Evolutionary conservation across 2,888 invertebrate species (phyloP).

Genomic region (Timema cristinae): DNA sequence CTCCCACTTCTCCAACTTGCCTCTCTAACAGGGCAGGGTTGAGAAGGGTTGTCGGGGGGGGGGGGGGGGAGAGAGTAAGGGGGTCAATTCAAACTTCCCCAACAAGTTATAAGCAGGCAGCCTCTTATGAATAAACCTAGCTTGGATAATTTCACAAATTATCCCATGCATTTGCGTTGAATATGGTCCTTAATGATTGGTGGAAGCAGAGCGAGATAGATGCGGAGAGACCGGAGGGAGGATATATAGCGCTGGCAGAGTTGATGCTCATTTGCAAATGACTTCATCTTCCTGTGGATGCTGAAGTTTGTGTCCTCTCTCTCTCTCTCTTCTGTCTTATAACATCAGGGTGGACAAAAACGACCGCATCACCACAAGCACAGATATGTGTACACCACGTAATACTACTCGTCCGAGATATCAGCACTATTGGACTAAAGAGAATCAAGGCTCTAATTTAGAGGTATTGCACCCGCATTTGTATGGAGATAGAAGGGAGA

Average conservation of each 20-base stretch:
- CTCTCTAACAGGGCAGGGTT: too few species aligned
- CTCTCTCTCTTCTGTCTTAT: slow-evolving; percentile 20
- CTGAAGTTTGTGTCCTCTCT: slow-evolving; percentile 17
- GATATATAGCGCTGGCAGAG: background rate
- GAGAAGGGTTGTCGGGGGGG: too few species aligned
- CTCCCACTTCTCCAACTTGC: too few species aligned
- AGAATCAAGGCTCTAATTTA: too few species aligned
- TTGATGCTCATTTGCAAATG: slow-evolving; percentile 32
- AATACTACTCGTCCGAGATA: too few species aligned
- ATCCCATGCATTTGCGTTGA: slow-evolving; percentile 42
- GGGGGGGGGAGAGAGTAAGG: too few species aligned
- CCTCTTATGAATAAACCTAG: slow-evolving; percentile 24
- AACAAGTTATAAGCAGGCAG: background rate
- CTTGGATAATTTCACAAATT: slow-evolving; percentile 45
- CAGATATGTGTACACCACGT: too few species aligned
- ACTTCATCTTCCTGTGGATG: slow-evolving; percentile 30
- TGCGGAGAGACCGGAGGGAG: slow-evolving; percentile 17
- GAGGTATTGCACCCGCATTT: too few species aligned
- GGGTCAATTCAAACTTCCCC: too few species aligned
- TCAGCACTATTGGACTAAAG: too few species aligned
- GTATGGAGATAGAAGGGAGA: too few species aligned
- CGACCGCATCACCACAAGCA: background rate
- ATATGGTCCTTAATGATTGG: slow-evolving; percentile 42
- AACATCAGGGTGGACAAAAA: slow-evolving; percentile 10
- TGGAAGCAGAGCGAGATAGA: slow-evolving; percentile 17